These are phyloP conservation scores for Bucorvus abyssinicus DNA, from an alignment of 2,797 vertebrate species.

Conservation along the genomic window DNA sequence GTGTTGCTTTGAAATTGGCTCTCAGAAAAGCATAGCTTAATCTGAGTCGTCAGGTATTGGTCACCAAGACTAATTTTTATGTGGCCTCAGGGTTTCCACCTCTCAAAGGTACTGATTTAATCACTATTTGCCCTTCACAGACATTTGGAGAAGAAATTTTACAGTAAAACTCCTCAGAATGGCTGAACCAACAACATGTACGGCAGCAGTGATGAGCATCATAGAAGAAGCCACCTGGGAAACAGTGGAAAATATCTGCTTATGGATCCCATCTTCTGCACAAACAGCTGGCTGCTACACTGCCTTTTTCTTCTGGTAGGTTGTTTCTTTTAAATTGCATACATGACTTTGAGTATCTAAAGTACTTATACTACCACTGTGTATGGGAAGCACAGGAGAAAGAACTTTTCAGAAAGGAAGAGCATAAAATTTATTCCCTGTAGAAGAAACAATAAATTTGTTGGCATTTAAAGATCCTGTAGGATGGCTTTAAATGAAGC, in stretches of 20 bases:
- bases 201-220: neutral
- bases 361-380: neutral
- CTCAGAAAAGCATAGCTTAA: neutral
- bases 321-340: neutral
- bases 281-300: neutral
- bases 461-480: neutral
- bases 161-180: neutral
- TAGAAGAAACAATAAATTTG: neutral
- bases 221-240: neutral
- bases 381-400: neutral
- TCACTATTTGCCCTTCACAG: slow-evolving; percentile 16
- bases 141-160: neutral
- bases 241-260: neutral
- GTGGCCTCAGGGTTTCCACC: slow-evolving; percentile 11
- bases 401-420: neutral
- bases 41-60: neutral
- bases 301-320: neutral
- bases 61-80: slow-evolving; percentile 24
- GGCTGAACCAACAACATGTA: neutral
- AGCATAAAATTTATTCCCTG: neutral
- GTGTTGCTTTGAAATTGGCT: neutral
- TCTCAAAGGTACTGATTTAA: slow-evolving; percentile 30
- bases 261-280: neutral
- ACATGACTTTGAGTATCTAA: neutral
- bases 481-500: neutral